Evolutionary conservation across 1,140 invertebrate species (phyloP).

Genomic region (Zaprionus taronus): DNA sequence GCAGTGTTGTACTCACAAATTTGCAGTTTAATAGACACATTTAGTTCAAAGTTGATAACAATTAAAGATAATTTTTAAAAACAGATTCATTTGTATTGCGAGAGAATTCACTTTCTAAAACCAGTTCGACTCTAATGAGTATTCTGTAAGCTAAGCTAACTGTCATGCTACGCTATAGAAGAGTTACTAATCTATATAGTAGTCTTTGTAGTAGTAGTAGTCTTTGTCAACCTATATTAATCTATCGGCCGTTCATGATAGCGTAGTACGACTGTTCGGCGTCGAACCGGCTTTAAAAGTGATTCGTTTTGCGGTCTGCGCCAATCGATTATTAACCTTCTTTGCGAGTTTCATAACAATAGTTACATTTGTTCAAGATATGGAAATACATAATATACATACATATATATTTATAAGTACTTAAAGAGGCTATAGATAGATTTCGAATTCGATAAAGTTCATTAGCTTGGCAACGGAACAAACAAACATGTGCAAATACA

Average conservation of each 20-base stretch:
- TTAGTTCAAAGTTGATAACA: conserved; percentile 20
- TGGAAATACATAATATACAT: neutral
- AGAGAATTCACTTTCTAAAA: conserved; percentile 1
- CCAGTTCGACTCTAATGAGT: neutral
- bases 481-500: conserved; percentile 13
- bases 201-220: no score
- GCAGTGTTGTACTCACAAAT: conserved; percentile 9
- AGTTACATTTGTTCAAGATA: neutral
- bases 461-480: neutral
- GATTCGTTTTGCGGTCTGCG: conserved; percentile 6
- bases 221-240: neutral
- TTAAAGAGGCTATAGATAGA: conserved; percentile 3
- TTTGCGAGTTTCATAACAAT: neutral
- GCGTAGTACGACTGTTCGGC: neutral
- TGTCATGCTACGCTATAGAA: neutral
- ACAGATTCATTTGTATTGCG: neutral
- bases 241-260: neutral
- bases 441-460: conserved; percentile 4
- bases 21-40: conserved; percentile 39
- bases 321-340: conserved; percentile 7
- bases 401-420: conserved; percentile 3
- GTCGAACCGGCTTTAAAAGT: conserved; percentile 16
- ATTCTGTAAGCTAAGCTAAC: neutral
- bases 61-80: neutral
- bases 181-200: neutral